Evolutionary conservation across 2,113 vertebrate genomes (phyloP), one percentile per base, ranked within the genome.

Genomic region (Laticauda colubrina): DNA sequence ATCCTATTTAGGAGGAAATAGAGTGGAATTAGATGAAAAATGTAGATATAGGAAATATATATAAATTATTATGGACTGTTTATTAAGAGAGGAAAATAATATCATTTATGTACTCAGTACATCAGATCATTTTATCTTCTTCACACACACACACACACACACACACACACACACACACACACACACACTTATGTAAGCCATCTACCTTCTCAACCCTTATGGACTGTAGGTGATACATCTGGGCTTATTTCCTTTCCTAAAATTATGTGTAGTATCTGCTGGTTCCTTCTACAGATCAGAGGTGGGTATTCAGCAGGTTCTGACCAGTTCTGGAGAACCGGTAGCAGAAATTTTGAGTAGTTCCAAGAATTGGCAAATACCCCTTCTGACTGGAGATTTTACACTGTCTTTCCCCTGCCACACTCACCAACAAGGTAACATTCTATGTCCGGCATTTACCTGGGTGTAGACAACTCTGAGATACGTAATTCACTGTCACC

Each of bases 1-100:
- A 54, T 89, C 59, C 51, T 53, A 92, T 86, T 89, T 87, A 3
- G 10, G 89, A 89, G 93, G 10, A 6, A 90, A 9, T 91, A 94
- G 75, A 93, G 53, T 56, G 87, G 92, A 92, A 23, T 59, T 90
- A 45, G 12, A 55, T 54, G 29, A 92, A 39, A 43, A 34, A 15
- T 92, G 56, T 57, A 57, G 21, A 89, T 1, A 5, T n/a, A 81
- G 24, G 53, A 54, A 93, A 90, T 45, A 5, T 18, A 21, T 85
- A 43, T 45, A 5, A 75, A 34, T 15, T n/a, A 34, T 75, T 75
- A 18, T 56, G 12, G 0, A 0, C 26, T 59, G 48, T 24, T 45
- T n/a, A 10, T 75, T 15, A 75, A 91, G 26, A 34, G 10, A 91
- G 87, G 1, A 18, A 51, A 26, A 21, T 54, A 29, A 86, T 86